Percentiles rank a stretch among this genome's conserved stretches.
Conservation (phyloP, 2,797 vertebrate species). For the Manis crassicaudata region DNA sequence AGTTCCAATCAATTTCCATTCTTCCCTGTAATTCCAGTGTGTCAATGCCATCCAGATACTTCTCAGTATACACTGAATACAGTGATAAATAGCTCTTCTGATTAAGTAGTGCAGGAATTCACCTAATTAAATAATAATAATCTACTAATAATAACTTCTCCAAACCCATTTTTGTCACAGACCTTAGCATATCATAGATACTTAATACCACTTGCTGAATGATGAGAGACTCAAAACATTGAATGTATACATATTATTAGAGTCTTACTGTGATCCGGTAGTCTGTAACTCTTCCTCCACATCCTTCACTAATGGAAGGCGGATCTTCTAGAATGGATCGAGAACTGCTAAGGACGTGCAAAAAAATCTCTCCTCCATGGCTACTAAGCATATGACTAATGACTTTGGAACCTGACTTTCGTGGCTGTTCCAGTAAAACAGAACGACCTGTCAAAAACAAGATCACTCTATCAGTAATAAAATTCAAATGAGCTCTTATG, state of each 20-base stretch:
- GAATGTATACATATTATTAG: background rate
- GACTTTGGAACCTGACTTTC: slow-evolving; percentile 98
- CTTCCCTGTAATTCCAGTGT: background rate
- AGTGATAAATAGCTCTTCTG: background rate
- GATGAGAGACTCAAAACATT: background rate
- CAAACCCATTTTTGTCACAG: background rate
- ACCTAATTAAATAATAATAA: slow-evolving; percentile 7
- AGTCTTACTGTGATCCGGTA: slow-evolving; percentile 96
- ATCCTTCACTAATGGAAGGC: slow-evolving; percentile 98
- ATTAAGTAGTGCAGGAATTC: slow-evolving; percentile 4
- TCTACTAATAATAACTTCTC: background rate
- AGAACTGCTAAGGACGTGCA: slow-evolving; percentile 98
- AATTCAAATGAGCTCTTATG: background rate
- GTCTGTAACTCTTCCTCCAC: slow-evolving; percentile 97
- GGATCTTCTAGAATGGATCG: slow-evolving; percentile 98
- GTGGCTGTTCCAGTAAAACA: slow-evolving; percentile 96
- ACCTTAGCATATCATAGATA: background rate
- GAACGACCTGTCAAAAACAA: slow-evolving; percentile 91
- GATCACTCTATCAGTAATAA: slow-evolving; percentile 29
- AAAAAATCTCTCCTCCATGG: slow-evolving; percentile 98
- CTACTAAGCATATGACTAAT: slow-evolving; percentile 99
- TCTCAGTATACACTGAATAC: background rate
- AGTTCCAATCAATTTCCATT: background rate
- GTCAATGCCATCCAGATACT: background rate
- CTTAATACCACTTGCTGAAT: slow-evolving; percentile 18